A percentile compares a stretch with the other conserved stretches of the same genome.
These are phyloP conservation scores for Xestia ashworthii DNA, from an alignment of 2,888 invertebrate species.

Conservation along the genomic window DNA sequence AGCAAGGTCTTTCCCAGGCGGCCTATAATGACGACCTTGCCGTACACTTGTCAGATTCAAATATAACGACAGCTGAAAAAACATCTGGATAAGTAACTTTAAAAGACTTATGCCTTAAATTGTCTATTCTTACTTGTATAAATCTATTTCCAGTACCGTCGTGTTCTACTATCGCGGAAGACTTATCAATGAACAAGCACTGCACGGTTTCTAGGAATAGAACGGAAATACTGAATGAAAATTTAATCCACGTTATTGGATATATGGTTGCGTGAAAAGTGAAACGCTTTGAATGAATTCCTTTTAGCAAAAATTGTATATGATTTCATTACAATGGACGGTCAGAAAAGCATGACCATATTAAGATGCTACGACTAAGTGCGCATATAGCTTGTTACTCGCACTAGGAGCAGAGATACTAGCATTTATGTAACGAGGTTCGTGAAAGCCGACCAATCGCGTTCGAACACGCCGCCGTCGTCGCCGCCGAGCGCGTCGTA, in stretches of 20 bases:
- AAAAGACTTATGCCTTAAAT: slow-evolving; percentile 17
- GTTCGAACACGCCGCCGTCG: slow-evolving; percentile 74
- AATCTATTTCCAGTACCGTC: slow-evolving; percentile 19
- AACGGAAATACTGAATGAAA: slow-evolving; percentile 34
- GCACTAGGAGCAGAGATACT: slow-evolving; percentile 53
- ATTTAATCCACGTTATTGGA: slow-evolving; percentile 3
- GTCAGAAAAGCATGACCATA: slow-evolving; percentile 12
- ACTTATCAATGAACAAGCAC: slow-evolving; percentile 50
- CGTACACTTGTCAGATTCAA: slow-evolving; percentile 61
- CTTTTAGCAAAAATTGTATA: background rate
- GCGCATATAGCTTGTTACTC: slow-evolving; percentile 47
- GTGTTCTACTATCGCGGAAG: slow-evolving; percentile 36
- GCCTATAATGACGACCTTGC: slow-evolving; percentile 67
- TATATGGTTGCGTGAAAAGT: background rate
- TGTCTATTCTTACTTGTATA: background rate
- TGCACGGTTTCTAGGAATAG: slow-evolving; percentile 40
- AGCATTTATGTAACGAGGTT: slow-evolving; percentile 70
- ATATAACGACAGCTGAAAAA: slow-evolving; percentile 29
- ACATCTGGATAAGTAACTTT: slow-evolving; percentile 43
- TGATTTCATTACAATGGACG: background rate
- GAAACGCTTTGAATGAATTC: background rate
- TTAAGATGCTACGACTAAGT: slow-evolving; percentile 34
- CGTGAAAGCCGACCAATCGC: slow-evolving; percentile 79
- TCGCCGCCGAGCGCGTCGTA: slow-evolving; percentile 19
- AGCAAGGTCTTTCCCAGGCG: slow-evolving; percentile 71